Evolutionary conservation across 1,140 invertebrate genomes (phyloP), one percentile per base, ranked within the genome.

Genomic region (Sycophaga agraensis): DNA sequence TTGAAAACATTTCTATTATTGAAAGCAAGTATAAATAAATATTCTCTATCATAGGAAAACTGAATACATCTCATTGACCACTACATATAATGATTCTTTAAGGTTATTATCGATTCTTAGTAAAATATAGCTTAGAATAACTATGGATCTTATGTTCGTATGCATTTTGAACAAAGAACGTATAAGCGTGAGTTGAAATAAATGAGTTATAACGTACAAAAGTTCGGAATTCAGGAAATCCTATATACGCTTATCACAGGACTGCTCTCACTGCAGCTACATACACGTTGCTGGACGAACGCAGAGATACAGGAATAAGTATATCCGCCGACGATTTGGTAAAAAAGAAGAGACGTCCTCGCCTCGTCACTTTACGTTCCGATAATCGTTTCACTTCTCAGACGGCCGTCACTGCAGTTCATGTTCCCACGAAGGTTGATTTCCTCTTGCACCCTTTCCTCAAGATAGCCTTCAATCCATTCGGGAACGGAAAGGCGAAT

Each of bases 31-130:
- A n/a, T n/a, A n/a, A n/a, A n/a, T n/a, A n/a, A n/a, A n/a, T n/a
- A n/a, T n/a, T n/a, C n/a, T n/a, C n/a, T n/a, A n/a, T n/a, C n/a
- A n/a, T n/a, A n/a, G n/a, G n/a, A n/a, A n/a, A n/a, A n/a, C n/a
- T n/a, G n/a, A n/a, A n/a, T n/a, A n/a, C n/a, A n/a, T n/a, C n/a
- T n/a, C n/a, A n/a, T n/a, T n/a, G n/a, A n/a, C n/a, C n/a, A n/a
- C n/a, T 7, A 42, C 21, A 7, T 6, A 5, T 16, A 35, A 17
- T 5, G 19, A 12, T 16, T n/a, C 28, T 45, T 57, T 57, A 24
- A 57, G 42, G 54, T 57, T 57, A 46, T 46, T 24, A 24, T 37
- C 37, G 42, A 46, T 54, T 40, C n/a, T 16, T 8, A 17, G 7
- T 8, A 45, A 14, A 45, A 24, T n/a, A n/a, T n/a, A 28, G 16